phyloP scores from a whole-genome alignment of 53 echinoderm and acorn worm species.

The Temnopleurus reevesii region DNA sequence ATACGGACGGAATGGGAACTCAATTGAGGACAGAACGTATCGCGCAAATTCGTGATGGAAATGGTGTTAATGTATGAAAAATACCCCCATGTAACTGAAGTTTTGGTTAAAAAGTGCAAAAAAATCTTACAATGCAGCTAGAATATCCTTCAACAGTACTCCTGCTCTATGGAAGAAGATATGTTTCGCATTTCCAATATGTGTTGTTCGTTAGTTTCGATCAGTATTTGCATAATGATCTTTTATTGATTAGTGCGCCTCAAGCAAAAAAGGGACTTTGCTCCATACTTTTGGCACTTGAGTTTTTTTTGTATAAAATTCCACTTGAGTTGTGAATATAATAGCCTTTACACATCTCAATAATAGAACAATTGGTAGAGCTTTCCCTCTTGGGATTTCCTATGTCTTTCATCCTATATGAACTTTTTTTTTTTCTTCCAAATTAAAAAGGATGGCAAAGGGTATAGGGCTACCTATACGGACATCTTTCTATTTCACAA shows the following conservation, averaged over 20 bases:
- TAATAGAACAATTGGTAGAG: neutral
- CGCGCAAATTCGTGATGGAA: no score
- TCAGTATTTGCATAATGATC: constrained; percentile 6
- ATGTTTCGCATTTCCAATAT: neutral
- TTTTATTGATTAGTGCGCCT: neutral
- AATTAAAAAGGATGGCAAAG: neutral
- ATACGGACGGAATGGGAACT: neutral
- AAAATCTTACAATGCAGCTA: neutral
- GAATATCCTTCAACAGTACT: neutral
- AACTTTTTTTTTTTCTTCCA: no score
- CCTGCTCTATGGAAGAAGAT: neutral
- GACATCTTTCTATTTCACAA: neutral
- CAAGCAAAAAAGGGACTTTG: constrained; percentile 12
- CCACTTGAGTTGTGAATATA: neutral
- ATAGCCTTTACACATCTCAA: neutral
- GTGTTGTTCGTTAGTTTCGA: neutral
- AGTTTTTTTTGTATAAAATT: no score
- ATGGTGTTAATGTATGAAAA: no score
- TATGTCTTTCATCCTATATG: neutral
- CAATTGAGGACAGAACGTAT: no score
- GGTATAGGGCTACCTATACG: neutral
- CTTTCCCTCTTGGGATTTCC: neutral
- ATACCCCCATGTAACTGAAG: neutral
- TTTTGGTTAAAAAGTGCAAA: neutral
- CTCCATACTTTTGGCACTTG: neutral